phyloP scores from a whole-genome alignment of 2,888 invertebrate species.

The Melinaea marsaeus region DNA sequence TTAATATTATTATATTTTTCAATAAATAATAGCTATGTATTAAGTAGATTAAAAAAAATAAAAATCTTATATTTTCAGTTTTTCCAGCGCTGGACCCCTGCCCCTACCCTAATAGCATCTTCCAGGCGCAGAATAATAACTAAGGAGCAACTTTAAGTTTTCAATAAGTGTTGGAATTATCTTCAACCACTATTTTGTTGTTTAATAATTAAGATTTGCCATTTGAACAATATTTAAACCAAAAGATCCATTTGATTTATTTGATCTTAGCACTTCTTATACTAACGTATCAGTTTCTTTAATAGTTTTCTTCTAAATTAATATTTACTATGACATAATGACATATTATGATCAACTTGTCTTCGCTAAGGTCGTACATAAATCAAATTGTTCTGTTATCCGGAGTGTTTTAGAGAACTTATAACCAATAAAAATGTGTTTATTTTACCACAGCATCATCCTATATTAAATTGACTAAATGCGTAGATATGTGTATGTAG shows the following conservation, averaged over 20 bases:
- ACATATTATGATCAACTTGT: conserved; percentile 3
- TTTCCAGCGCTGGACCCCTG: conserved; percentile 65
- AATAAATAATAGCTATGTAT: too few species aligned
- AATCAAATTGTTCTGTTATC: conserved; percentile 52
- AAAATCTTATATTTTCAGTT: conserved; percentile 57
- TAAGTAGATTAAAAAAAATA: too few species aligned
- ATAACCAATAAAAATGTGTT: conserved; percentile 54
- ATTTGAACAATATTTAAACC: too few species aligned
- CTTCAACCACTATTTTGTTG: conserved; percentile 48
- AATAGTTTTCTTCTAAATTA: not conserved
- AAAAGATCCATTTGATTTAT: conserved; percentile 38
- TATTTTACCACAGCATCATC: conserved; percentile 52
- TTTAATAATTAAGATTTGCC: conserved; percentile 40
- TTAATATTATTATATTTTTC: too few species aligned
- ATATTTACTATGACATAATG: not conserved
- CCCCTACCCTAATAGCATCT: conserved; percentile 49
- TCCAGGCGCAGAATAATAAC: conserved; percentile 48
- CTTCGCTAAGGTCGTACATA: conserved; percentile 57
- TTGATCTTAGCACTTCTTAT: conserved; percentile 55
- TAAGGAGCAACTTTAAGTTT: conserved; percentile 48
- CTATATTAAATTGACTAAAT: conserved; percentile 59
- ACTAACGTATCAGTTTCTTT: conserved; percentile 10
- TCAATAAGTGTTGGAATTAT: conserved; percentile 44
- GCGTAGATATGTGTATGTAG: conserved; percentile 56
- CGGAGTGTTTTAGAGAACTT: conserved; percentile 67